Evolutionary conservation across 30 jellyfish, hydroid and myxozoan species (phyloP).

Genomic region (Aurelia coerulea): DNA sequence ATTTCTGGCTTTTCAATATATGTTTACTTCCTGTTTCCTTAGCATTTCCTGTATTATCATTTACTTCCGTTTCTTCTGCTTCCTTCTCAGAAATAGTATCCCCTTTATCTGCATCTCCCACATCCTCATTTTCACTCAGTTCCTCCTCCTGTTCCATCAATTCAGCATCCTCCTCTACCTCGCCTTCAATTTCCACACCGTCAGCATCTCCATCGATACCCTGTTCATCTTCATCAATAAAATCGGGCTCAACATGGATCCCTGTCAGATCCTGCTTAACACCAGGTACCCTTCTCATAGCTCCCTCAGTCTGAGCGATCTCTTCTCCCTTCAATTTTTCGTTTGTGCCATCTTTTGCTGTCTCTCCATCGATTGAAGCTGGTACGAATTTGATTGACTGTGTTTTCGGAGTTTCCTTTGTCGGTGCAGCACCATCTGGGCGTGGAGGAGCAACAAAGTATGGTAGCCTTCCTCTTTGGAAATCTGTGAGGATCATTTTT

Average conservation of each 20-base stretch:
- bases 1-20: no score
- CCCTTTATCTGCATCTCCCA: neutral
- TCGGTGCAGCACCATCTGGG: slow-evolving; percentile 18
- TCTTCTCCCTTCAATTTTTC: neutral
- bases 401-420: slow-evolving; percentile 6
- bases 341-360: neutral
- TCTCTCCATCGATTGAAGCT: slow-evolving; percentile 10
- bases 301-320: neutral
- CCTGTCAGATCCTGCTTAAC: slow-evolving; percentile 72
- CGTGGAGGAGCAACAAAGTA: slow-evolving; percentile 99
- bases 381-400: slow-evolving; percentile 61
- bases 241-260: slow-evolving; percentile 64
- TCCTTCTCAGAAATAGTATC: neutral
- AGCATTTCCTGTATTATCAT: no score
- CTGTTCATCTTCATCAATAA: slow-evolving; percentile 48
- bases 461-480: slow-evolving; percentile 98
- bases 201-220: slow-evolving; percentile 26
- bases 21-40: no score
- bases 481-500: slow-evolving; percentile 90
- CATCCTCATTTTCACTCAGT: slow-evolving; percentile 6
- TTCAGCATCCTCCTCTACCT: slow-evolving; percentile 32
- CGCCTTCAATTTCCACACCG: slow-evolving; percentile 16
- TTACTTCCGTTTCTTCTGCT: neutral
- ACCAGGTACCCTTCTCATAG: slow-evolving; percentile 13
- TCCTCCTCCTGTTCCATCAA: slow-evolving; percentile 28